Evolutionary conservation across 2,113 vertebrate species (phyloP).

Genomic region (Mustela nigripes): DNA sequence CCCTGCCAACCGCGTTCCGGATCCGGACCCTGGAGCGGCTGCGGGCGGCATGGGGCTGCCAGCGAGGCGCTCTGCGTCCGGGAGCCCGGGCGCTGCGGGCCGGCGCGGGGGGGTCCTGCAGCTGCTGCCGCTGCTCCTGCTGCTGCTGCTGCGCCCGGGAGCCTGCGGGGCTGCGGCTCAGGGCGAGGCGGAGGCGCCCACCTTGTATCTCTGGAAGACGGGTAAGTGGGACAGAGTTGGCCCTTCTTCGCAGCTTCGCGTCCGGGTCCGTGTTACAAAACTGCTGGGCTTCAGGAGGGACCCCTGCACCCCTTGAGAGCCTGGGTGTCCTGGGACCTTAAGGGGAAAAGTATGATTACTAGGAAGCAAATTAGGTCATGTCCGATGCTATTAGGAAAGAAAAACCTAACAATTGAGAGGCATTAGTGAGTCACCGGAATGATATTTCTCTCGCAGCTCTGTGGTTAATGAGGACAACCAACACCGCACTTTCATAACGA

Average conservation of each 20-base stretch:
- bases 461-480: conserved; percentile 44
- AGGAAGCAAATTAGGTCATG: conserved; percentile 58
- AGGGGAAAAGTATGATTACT: conserved; percentile 37
- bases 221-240: conserved; percentile 88
- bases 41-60: conserved; percentile 91
- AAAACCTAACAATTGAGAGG: conserved; percentile 24
- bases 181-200: conserved; percentile 91
- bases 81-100: conserved; percentile 3
- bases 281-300: not conserved
- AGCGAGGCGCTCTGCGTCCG: conserved; percentile 80
- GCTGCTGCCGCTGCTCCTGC: conserved; percentile 64
- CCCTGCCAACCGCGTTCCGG: conserved; percentile 69
- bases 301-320: not conserved
- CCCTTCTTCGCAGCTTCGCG: not conserved
- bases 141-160: conserved; percentile 85
- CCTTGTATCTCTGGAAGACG: conserved; percentile 97
- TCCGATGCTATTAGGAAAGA: not conserved
- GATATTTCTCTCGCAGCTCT: not conserved
- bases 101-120: conserved; percentile 50
- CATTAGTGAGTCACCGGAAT: conserved; percentile 49
- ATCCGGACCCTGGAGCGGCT: conserved; percentile 84
- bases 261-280: not conserved
- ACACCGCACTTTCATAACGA: conserved; percentile 27
- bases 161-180: conserved; percentile 87
- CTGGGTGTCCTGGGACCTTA: not conserved